A percentile compares a stretch with the other conserved stretches of the same genome.
phyloP scores from a whole-genome alignment of 2,888 invertebrate genomes.

The Ornithoptera priamus region DNA sequence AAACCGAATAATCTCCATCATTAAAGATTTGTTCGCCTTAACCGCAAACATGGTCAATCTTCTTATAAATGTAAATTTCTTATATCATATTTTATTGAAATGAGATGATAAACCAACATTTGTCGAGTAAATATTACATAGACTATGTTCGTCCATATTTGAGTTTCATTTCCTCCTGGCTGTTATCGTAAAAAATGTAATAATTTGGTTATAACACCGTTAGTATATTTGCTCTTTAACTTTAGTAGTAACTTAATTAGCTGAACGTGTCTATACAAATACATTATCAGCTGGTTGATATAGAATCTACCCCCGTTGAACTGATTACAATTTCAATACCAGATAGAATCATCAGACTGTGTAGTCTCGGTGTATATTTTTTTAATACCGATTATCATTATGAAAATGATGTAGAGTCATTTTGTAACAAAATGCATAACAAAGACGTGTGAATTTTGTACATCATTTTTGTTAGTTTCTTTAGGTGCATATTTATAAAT shows the following conservation, averaged over 20 bases:
- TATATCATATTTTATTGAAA: background rate
- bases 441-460: too few relatives aligned
- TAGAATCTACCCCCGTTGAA: too few relatives aligned
- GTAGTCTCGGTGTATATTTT: too few relatives aligned
- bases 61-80: background rate
- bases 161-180: background rate
- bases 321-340: too few relatives aligned
- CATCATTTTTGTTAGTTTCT: too few relatives aligned
- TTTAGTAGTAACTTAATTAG: background rate
- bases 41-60: background rate
- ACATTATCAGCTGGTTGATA: background rate
- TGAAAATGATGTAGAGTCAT: too few relatives aligned
- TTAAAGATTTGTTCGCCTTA: background rate
- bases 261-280: background rate
- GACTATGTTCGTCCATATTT: background rate
- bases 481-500: too few relatives aligned
- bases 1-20: background rate
- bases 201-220: background rate
- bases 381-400: too few relatives aligned
- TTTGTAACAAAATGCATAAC: too few relatives aligned
- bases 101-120: background rate
- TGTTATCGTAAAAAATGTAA: background rate
- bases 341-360: background rate
- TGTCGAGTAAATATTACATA: background rate
- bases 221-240: background rate